Percentiles rank a stretch among this genome's conserved stretches.
These are phyloP conservation scores for Caenorhabditis sp. DNA, from an alignment of 2,888 invertebrate genomes.

Conservation along the genomic window DNA sequence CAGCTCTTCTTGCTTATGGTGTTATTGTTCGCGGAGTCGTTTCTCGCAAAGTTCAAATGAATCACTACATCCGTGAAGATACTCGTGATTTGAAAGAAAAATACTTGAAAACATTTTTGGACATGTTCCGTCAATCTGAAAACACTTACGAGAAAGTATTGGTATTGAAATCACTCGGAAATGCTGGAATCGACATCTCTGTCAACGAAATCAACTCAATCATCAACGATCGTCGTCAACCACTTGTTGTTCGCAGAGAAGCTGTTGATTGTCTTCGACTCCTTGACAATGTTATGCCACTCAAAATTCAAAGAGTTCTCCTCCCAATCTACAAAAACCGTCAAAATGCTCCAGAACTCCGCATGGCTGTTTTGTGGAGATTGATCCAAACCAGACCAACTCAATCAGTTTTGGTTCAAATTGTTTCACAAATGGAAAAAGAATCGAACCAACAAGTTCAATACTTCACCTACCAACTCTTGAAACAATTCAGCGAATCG, in stretches of 20 bases:
- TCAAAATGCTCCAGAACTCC: slow-evolving; percentile 54
- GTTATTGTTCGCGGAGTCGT: slow-evolving; percentile 37
- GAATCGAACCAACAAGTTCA: slow-evolving; percentile 60
- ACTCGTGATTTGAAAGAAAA: slow-evolving; percentile 29
- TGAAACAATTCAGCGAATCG: slow-evolving; percentile 49
- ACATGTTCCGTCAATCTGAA: slow-evolving; percentile 42
- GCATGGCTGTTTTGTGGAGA: slow-evolving; percentile 57
- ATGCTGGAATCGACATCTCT: slow-evolving; percentile 60
- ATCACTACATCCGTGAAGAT: slow-evolving; percentile 37
- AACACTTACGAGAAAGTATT: slow-evolving; percentile 61
- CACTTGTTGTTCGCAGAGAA: slow-evolving; percentile 51
- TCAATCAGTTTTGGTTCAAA: slow-evolving; percentile 52
- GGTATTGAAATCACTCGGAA: slow-evolving; percentile 63
- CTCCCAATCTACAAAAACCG: slow-evolving; percentile 62
- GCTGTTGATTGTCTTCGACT: slow-evolving; percentile 64
- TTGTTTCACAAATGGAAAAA: slow-evolving; percentile 46
- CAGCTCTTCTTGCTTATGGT: slow-evolving; percentile 46
- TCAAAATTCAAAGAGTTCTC: slow-evolving; percentile 47
- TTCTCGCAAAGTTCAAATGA: slow-evolving; percentile 6
- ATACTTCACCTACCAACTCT: slow-evolving; percentile 50
- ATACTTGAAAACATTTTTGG: slow-evolving; percentile 39
- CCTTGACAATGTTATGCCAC: slow-evolving; percentile 35
- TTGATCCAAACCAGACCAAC: slow-evolving; percentile 57
- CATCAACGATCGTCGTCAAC: slow-evolving; percentile 50
- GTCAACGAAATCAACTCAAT: slow-evolving; percentile 58